Base-by-base conservation (phyloP, 2,888 invertebrate species). In the Limenitis camilla region DNA sequence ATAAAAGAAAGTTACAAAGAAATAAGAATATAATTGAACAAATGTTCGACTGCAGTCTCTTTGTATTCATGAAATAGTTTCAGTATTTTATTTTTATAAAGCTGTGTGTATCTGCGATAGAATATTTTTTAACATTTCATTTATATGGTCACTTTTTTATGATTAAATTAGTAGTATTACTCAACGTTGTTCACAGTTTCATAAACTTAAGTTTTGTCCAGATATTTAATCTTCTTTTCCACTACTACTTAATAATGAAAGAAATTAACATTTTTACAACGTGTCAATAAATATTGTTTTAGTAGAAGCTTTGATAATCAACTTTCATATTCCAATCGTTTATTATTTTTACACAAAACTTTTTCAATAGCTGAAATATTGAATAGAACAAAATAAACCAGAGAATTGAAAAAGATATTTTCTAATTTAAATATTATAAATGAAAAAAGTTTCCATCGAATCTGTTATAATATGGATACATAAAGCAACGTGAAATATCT, bases 401-500 rank as follows among this genome's bases (percentile, higher is more conserved):
- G 28, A 28, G 40, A 49, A 49, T 51, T 9, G 44, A 31, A 40
- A 51, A 51, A 45, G 8, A 28, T 33, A 40, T 44, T 40, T 45
- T 33, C 33, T 49, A 40, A 36, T 45, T 50, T 36, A 44, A 33
- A 39, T 49, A 49, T 46, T 28, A 28, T 46, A 49, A 35, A 43
- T 44, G 31, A 33, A 52, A 45, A 46, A 40, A 31, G 28, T 40
- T 35, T 5, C 8, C 10, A 49, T 28, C 44, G 40, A 53, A 36
- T 35, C 46, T 52, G 52, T 45, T 46, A 55, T 49, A 19, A 19
- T 19, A 41, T 42, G 45, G 10, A 42, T 53, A 53, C 46, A 53
- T 53, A 47, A 50, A 58, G 49, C 46, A 47, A 42, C 49, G 56
- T 43, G 39, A 56, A 60, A 58, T 53, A 58, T 49, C 54, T 46